Conservation (phyloP, 2,888 invertebrate species). For the Eueremaeus valkanovi region DNA sequence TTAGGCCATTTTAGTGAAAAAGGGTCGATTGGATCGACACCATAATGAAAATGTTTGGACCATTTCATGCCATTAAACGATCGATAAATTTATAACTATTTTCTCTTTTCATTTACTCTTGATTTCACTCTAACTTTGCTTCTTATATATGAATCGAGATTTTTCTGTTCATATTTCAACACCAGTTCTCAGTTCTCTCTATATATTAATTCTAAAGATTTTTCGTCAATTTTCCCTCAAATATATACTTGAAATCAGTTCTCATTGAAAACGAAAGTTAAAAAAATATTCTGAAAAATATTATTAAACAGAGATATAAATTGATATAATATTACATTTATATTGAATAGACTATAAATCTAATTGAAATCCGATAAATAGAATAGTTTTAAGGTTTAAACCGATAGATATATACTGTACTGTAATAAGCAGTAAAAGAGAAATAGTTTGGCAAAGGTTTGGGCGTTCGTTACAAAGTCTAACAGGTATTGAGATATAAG, state of each 20-base stretch:
- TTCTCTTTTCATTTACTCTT: conserved; percentile 1
- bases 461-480: conserved; percentile 22
- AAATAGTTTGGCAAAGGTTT: conserved; percentile 18
- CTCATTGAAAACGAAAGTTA: neutral
- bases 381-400: too few species aligned
- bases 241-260: neutral
- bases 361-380: neutral
- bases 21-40: neutral
- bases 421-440: too few species aligned
- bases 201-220: neutral
- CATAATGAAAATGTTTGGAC: neutral
- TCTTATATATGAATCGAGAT: neutral
- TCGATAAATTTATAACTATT: conserved; percentile 29
- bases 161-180: neutral
- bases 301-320: neutral
- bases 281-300: too few species aligned
- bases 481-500: conserved; percentile 31
- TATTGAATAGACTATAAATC: too few species aligned
- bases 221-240: neutral
- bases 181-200: neutral
- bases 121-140: neutral
- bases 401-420: too few species aligned
- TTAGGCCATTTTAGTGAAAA: conserved; percentile 28
- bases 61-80: conserved; percentile 4
- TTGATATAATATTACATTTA: too few species aligned